Evolutionary conservation across 2,113 vertebrate genomes (phyloP), one percentile per base, ranked within the genome.

Genomic region (Pangasianodon hypophthalmus): DNA sequence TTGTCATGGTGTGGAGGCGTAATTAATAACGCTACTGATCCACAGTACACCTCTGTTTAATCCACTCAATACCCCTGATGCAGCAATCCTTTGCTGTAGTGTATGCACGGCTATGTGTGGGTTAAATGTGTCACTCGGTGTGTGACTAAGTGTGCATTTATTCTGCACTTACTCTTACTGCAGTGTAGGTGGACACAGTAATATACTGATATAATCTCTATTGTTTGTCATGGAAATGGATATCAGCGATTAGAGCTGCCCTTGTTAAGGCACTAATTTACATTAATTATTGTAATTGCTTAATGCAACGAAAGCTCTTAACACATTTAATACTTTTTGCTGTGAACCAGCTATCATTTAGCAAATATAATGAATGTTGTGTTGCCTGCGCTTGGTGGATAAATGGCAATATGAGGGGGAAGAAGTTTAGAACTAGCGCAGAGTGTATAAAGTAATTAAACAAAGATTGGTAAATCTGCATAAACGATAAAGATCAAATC

Each of bases 1-100:
- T 41, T 87, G 56, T 46, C 50, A 73, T 46, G 84, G 54, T n/a
- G 77, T 46, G 32, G 88, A 67, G 32, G 84, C 11, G 37, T 90
- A 88, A 91, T 91, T 90, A 90, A 91, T 90, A 86, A 80, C 48
- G 37, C 71, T n/a, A 44, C 62, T 73, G 71, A 87, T 69, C 87
- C 69, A 41, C 26, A 14, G 46, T 41, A 18, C 32, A 60, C 24
- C 84, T 79, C 85, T 52, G 82, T 54, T 50, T 73, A 69, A 64
- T 82, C 69, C 75, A 62, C 52, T 90, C 89, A 79, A 60, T 84
- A 64, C 54, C n/a, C 60, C 52, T 60, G 44, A 52, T 84, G 83
- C 14, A 87, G 80, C 62, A 46, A 67, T 29, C 6, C 37, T 19
- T 80, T 64, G 44, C 18, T 60, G 54, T 41, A 54, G 62, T 44